Percentiles rank a stretch among this genome's conserved stretches.
These are phyloP conservation scores for Lordiphosa collinella DNA, from an alignment of 1,140 invertebrate genomes.

Conservation along the genomic window DNA sequence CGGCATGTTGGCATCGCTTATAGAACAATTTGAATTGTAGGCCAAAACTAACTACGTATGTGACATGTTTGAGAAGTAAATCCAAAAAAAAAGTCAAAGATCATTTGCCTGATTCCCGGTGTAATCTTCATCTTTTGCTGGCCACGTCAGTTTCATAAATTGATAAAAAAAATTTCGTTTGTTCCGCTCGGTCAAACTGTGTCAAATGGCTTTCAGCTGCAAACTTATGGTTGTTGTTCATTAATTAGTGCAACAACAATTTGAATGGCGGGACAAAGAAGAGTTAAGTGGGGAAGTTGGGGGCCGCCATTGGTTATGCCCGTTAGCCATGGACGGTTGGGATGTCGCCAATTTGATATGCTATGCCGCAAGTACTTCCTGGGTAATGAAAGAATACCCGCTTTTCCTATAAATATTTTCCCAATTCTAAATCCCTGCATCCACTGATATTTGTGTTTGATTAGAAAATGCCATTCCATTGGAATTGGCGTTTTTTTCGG, in stretches of 20 bases:
- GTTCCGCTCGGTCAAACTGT: slow-evolving; percentile 72
- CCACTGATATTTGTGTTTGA: too few relatives aligned
- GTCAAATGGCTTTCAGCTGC: slow-evolving; percentile 70
- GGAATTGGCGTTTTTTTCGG: too few relatives aligned
- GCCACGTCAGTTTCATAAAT: slow-evolving; percentile 58
- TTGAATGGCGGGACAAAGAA: not conserved
- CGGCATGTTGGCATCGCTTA: slow-evolving; percentile 7
- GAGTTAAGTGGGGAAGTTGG: slow-evolving; percentile 4
- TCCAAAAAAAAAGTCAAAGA: not conserved
- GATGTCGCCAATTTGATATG: not conserved
- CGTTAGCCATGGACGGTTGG: slow-evolving; percentile 41
- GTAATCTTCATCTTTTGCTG: slow-evolving; percentile 11
- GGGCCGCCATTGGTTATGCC: slow-evolving; percentile 31
- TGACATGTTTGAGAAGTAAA: not conserved
- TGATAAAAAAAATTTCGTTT: slow-evolving; percentile 51
- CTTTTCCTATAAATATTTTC: too few relatives aligned
- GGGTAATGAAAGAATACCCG: too few relatives aligned
- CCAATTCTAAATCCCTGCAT: too few relatives aligned
- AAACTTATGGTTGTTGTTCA: slow-evolving; percentile 23
- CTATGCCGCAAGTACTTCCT: too few relatives aligned
- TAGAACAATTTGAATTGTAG: slow-evolving; percentile 2
- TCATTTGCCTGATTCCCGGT: not conserved
- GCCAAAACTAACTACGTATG: not conserved
- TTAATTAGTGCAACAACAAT: slow-evolving; percentile 29
- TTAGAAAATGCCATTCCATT: too few relatives aligned